phyloP scores from a whole-genome alignment of 2,797 vertebrate genomes.

The Periophthalmus magnuspinnatus region DNA sequence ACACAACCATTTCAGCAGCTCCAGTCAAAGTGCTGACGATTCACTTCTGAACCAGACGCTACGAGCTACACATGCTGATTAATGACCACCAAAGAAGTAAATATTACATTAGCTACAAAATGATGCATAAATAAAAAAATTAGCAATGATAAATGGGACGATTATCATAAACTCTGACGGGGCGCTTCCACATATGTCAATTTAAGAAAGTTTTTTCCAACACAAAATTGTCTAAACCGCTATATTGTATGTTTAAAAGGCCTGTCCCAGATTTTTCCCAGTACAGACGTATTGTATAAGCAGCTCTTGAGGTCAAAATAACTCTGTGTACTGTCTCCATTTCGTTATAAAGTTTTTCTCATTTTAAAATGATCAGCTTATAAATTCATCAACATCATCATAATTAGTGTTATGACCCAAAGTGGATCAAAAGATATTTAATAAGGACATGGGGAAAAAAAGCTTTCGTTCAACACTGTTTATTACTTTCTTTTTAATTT shows the following conservation, averaged over 20 bases:
- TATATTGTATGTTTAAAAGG: not conserved
- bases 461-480: too few species aligned
- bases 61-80: not conserved
- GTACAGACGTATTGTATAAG: too few species aligned
- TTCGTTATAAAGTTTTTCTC: too few species aligned
- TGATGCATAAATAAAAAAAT: constrained; percentile 2
- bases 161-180: not conserved
- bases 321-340: too few species aligned
- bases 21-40: not conserved
- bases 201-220: not conserved
- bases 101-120: constrained; percentile 14
- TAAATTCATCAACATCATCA: too few species aligned
- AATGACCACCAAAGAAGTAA: not conserved
- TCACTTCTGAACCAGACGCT: not conserved
- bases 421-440: too few species aligned
- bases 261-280: not conserved
- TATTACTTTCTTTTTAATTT: too few species aligned
- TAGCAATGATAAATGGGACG: not conserved
- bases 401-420: too few species aligned
- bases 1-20: not conserved
- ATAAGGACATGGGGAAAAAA: too few species aligned
- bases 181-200: not conserved
- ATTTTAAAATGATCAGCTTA: too few species aligned
- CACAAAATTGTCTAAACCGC: not conserved
- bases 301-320: too few species aligned